Evolutionary conservation across 2,888 invertebrate genomes (phyloP).

Genomic region (Ferrisia virgata): DNA sequence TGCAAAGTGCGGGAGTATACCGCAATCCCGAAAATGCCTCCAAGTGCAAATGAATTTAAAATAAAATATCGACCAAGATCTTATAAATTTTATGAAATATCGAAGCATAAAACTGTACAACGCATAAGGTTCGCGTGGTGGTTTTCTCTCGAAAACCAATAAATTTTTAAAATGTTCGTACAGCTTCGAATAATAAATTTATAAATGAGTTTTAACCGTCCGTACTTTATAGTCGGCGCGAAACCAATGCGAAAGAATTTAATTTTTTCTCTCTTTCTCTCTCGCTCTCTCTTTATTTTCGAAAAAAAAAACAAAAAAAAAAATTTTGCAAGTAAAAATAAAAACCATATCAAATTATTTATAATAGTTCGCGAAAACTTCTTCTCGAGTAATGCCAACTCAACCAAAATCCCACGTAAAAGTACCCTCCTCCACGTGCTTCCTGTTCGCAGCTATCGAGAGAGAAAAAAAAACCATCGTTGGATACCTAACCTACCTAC

Average conservation of each 20-base stretch:
- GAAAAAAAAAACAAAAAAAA: background rate
- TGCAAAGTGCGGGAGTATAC: background rate
- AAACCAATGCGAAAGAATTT: conserved; percentile 8
- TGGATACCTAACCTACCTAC: too few relatives aligned
- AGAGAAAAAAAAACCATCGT: too few relatives aligned
- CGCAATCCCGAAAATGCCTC: background rate
- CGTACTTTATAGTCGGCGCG: conserved; percentile 17
- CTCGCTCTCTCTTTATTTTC: background rate
- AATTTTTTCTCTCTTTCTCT: background rate
- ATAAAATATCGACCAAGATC: conserved; percentile 28
- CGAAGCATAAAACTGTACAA: conserved; percentile 34
- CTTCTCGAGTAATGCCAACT: background rate
- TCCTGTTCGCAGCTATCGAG: too few relatives aligned
- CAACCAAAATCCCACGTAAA: background rate
- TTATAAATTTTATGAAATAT: conserved; percentile 24
- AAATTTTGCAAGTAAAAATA: too few relatives aligned
- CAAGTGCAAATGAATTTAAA: conserved; percentile 36
- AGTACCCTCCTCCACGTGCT: too few relatives aligned
- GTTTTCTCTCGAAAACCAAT: background rate
- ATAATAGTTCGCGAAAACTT: conserved; percentile 16
- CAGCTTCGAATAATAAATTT: conserved; percentile 11
- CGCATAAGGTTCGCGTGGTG: conserved; percentile 1
- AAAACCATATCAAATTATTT: background rate
- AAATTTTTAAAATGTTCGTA: conserved; percentile 11
- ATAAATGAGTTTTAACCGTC: conserved; percentile 20